Base-by-base conservation (phyloP, 1,140 invertebrate species). In the Habropoda laboriosa region DNA sequence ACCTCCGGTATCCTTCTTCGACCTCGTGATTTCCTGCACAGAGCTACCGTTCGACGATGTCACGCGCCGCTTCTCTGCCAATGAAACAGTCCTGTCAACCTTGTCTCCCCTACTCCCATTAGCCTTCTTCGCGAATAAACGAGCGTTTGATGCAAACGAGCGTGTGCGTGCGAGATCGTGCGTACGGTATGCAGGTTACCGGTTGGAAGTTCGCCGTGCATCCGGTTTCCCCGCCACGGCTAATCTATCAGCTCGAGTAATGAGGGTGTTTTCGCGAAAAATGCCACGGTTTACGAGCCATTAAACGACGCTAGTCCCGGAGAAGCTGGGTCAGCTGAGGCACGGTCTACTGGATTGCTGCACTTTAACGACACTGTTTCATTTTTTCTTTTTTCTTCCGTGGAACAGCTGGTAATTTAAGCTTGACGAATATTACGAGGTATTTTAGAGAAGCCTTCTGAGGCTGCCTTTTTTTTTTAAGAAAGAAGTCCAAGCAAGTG, bases 121-220 rank as follows among this genome's bases (percentile, higher is more conserved):
- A n/a, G n/a, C n/a, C n/a, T n/a, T n/a, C n/a, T n/a, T n/a, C n/a
- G n/a, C n/a, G n/a, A n/a, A n/a, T n/a, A n/a, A n/a, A n/a, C n/a
- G n/a, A n/a, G n/a, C n/a, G n/a, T n/a, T n/a, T n/a, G n/a, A n/a
- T n/a, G n/a, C n/a, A n/a, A n/a, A n/a, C n/a, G n/a, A n/a, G n/a
- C n/a, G n/a, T n/a, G n/a, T n/a, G n/a, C n/a, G n/a, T n/a, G n/a
- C n/a, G n/a, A n/a, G n/a, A n/a, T n/a, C n/a, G n/a, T n/a, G n/a
- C n/a, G 60, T 60, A 21, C 42, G 82, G 81, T 83, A 84, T 84
- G 83, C 83, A 84, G 83, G 83, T 71, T 80, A 85, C 45, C 40
- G 38, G 61, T 79, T 60, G 27, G 51, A 68, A 79, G 51, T 77
- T 74, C 57, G 55, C 38, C 27, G 58, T 51, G 51, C 38, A 66